Conservation (phyloP, 2,888 invertebrate genomes). For the Noctua fimbriata region DNA sequence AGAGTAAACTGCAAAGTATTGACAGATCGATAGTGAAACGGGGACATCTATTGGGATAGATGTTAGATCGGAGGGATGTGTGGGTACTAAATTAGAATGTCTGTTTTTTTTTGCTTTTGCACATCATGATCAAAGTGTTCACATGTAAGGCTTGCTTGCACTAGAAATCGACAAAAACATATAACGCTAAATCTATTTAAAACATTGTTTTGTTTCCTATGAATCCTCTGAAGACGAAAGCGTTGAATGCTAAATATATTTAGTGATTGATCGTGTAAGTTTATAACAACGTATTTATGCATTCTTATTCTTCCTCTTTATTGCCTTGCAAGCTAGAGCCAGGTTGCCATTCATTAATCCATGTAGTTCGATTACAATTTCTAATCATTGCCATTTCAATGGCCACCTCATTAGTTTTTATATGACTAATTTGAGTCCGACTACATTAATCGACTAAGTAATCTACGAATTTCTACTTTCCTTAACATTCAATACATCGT, state of each 20-base stretch:
- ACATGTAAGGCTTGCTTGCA: not conserved
- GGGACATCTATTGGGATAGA: slow-evolving; percentile 13
- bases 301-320: not conserved
- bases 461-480: not conserved
- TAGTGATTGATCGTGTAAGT: not conserved
- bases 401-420: not conserved
- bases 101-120: not conserved
- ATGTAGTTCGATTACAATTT: not conserved
- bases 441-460: not conserved
- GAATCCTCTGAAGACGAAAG: not conserved
- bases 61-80: not conserved
- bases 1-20: slow-evolving; percentile 44
- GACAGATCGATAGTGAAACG: slow-evolving; percentile 47
- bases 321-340: not conserved
- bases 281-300: not conserved
- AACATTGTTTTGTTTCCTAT: not conserved
- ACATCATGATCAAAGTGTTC: not conserved
- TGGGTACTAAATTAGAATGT: slow-evolving; percentile 1
- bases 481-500: not conserved
- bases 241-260: not conserved
- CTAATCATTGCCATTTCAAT: not conserved
- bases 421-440: not conserved
- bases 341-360: not conserved
- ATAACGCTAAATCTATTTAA: not conserved
- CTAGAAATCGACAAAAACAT: not conserved